Evolutionary conservation across 2,113 vertebrate genomes (phyloP), one percentile per base, ranked within the genome.

Genomic region (Erythrocercus mccallii): DNA sequence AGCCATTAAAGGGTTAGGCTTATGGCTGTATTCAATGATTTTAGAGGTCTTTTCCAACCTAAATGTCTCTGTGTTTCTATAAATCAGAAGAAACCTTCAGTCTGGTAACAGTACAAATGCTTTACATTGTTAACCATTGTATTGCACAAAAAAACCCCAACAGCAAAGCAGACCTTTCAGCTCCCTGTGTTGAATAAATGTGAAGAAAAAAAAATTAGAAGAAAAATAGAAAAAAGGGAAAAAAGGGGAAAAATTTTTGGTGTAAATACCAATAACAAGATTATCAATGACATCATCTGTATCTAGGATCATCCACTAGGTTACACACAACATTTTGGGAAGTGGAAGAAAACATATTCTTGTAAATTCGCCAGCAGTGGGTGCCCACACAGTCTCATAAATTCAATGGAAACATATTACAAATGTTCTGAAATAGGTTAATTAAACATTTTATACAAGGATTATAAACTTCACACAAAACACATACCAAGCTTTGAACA

Each of bases 381-480:
- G 15, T 85, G 50, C 90, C 78, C 72, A 76, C 61, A 66, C 25
- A 76, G 20, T 15, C 51, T 76, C 68, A 87, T 38, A 74, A 86
- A 92, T 88, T 89, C 68, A 76, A 77, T 81, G 19, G 90, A 89
- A 90, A 81, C 14, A 22, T 74, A 70, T 53, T 79, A 94, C 0
- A 7, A 74, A 64, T 81, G 19, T 93, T 91, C 85, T 60, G 62
- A 86, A 92, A 81, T 61, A 86, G 53, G 76, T 94, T 97, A 91
- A 94, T 91, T 94, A 91, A 95, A 48, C 65, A 90, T 96, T 95
- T 96, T 91, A 62, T 88, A 60, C 40, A 44, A 78, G 40, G 60
- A 92, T 90, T 90, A 83, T 18, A 79, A 48, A 81, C 35, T 88
- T 95, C 61, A 86, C 90, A 95, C 45, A 86, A 78, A 96, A 80